Base-by-base conservation (phyloP, 1,140 invertebrate species). In the Cherax destructor region DNA sequence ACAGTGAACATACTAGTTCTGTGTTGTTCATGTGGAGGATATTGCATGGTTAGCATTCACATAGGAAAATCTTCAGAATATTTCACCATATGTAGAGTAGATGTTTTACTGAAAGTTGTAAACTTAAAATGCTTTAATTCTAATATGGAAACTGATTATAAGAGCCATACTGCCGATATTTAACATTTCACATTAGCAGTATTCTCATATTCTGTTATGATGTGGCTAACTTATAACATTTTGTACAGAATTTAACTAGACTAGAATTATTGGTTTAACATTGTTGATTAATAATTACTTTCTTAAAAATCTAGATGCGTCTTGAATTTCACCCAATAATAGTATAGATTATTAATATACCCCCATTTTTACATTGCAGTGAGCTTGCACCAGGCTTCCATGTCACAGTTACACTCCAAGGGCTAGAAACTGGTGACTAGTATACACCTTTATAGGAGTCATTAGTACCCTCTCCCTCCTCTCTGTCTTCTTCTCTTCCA, bases 381-480 rank as follows among this genome's bases (percentile, higher is more conserved):
- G 86, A 88, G 86, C 79, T 88, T 88, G 86, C 61, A 80, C 86
- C 78, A 88, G 86, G 47, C 78, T 76, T 77, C 84, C 74, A 86
- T 86, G 84, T 86, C 84, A 79, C 83, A 80, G 78, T 74, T 80
- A 69, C 59, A 81, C 61, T 65, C 59, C 79, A 59, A 80, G 78
- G 65, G 86, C 56, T 74, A 88, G 77, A 83, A 56, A 87, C 85
- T 87, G 74, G 74, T 87, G 76, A 59, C 74, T 87, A 76, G 74
- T 52, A 79, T 56, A 65, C 85, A 69, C 86, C 86, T 69, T 21
- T 72, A 72, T 81, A 78, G 86, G 77, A 65, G 47, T 47, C 52
- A 41, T 7, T 72, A 80, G 65, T 69, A 61, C 79, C 78, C 78
- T 74, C 59, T 49, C 18, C 47, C 78, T 83, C 24, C 59, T 81